phyloP scores from a whole-genome alignment of 2,797 vertebrate species.

The Pteronotus mesoamericanus region DNA sequence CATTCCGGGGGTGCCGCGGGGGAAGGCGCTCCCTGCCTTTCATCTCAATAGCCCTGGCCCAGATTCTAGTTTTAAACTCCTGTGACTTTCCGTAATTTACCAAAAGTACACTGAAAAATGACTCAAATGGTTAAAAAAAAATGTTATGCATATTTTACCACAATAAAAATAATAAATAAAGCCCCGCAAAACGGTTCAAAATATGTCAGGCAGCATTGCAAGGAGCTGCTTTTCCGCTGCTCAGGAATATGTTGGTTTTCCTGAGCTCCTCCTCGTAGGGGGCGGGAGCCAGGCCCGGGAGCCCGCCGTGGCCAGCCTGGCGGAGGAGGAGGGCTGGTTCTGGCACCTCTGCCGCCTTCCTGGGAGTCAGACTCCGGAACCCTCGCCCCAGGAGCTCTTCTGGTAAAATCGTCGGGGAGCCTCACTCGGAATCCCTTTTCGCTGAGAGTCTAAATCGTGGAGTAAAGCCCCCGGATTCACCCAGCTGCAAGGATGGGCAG shows the following conservation, averaged over 20 bases:
- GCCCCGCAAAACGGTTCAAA: background rate
- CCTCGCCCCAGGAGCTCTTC: background rate
- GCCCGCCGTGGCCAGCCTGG: background rate
- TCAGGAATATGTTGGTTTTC: background rate
- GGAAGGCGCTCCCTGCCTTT: background rate
- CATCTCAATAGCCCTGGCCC: background rate
- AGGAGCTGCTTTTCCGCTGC: background rate
- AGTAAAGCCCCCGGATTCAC: background rate
- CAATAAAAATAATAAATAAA: background rate
- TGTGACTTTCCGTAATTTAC: background rate
- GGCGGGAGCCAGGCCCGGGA: background rate
- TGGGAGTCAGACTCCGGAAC: background rate
- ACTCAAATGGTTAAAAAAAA: background rate
- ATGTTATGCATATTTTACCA: background rate
- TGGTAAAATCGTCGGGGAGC: background rate
- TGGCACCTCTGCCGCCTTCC: background rate
- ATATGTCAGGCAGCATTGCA: background rate
- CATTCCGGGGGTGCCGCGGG: background rate
- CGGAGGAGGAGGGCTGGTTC: background rate
- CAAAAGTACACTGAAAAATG: background rate
- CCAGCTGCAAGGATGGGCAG: background rate
- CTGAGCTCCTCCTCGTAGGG: accelerated
- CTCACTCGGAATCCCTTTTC: background rate
- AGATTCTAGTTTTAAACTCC: background rate
- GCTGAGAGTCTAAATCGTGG: background rate